Base-by-base conservation (phyloP, 2,888 invertebrate species). In the Phania funesta region DNA sequence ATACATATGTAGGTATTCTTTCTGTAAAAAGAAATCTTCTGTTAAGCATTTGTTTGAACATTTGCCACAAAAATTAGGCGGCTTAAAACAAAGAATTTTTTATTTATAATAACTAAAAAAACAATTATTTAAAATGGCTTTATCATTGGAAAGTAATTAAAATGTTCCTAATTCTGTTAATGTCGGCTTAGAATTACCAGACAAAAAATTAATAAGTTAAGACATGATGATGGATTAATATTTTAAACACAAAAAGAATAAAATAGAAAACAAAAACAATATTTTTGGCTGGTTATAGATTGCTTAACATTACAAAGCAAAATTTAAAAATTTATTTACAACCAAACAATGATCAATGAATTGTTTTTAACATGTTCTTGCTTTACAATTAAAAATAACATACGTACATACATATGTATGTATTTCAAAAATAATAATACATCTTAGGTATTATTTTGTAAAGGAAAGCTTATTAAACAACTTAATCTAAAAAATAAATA, bases 141-240 rank as follows among this genome's bases (percentile, higher is more conserved):
- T 84, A 88, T 88, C 89, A 89, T 89, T 86, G 87, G 84, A 86
- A 87, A 88, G 88, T 89, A 89, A 89, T 89, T 89, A 89, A 89
- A 89, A 87, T 89, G 89, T 89, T 83, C 76, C 44, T 64, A 56
- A 75, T 46, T 73, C 60, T 16, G 38, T 52, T 52, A 67, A 58
- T 52, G 65, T 50, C 71, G 71, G 65, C 65, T 44, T 35, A 73
- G 44, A 26, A 64, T 46, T 58, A 54, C 16, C 22, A 35, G 4
- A 58, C 65, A 29, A 22, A 56, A 48, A 64, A 58, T 24, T 44
- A 58, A 58, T 44, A 73, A 73, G 24, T 62, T 65, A 6, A 78
- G 70, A 82, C 78, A 82, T 74, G 70, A 82, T 82, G 82, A 82
- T 75, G 82, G 74, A 82, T 82, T 82, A 60, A 78, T 78, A 75